Evolutionary conservation across 2,797 vertebrate genomes (phyloP), one percentile per base, ranked within the genome.

Genomic region (Balearica regulorum): DNA sequence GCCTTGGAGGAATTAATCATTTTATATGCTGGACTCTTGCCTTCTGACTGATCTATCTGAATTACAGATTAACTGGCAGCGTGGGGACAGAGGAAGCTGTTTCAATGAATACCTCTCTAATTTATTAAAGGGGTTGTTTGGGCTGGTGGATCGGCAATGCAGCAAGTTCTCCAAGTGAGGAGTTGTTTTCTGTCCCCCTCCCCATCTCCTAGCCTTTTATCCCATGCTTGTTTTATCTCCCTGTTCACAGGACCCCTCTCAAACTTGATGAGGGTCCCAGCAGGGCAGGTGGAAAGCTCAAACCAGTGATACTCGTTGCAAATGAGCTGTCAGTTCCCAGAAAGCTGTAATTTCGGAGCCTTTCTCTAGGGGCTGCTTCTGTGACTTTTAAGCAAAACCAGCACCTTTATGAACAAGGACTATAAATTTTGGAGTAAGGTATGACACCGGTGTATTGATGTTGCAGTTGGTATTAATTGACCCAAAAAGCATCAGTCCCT

Each of bases 41-140:
- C 97, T 97, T 95, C 96, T 93, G 70, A 91, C 94, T 83, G 96
- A 96, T 97, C 94, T 94, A 91, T 97, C 97, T 97, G 96, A 98
- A 97, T 98, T 97, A 97, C 97, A 97, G 97, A 97, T 97, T 94
- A 97, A 96, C 96, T 97, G 96, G 96, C 97, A 96, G 87, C 10
- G 1, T 92, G 79, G 94, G 94, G 89, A 94, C 54, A 46, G 91
- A 96, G 83, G 96, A 93, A 97, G 96, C 96, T 93, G 95, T 97
- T 96, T 96, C 94, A 97, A 95, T 97, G 96, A 97, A 96, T 92
- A 46, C 62, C 93, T 91, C 86, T 97, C 96, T 97, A 91, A 94
- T 98, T 97, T 97, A 98, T 97, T 96, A 94, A 96, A 92, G 76
- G 87, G 48, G 81, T 87, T 97, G 90, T 96, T 96, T 96, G 95